Evolutionary conservation across 2,113 vertebrate species (phyloP).

Genomic region (Leiothrix lutea): DNA sequence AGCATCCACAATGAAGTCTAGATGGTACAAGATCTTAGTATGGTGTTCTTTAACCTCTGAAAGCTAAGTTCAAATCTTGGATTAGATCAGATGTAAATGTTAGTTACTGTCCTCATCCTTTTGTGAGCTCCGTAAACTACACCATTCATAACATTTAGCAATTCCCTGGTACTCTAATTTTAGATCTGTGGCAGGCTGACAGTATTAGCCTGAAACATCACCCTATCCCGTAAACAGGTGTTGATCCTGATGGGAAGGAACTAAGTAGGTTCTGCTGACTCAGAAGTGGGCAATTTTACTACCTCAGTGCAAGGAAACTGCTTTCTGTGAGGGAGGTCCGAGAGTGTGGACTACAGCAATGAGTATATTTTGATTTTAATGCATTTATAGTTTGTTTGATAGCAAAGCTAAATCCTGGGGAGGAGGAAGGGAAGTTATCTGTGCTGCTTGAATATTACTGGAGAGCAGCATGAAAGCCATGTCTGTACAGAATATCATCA

Average conservation of each 20-base stretch:
- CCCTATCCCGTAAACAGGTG: conserved; percentile 45
- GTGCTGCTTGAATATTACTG: not conserved
- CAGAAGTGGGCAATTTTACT: conserved; percentile 42
- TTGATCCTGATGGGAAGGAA: conserved; percentile 54
- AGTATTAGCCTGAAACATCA: conserved; percentile 50
- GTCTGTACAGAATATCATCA: not conserved
- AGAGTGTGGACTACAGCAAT: not conserved
- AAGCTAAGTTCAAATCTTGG: conserved; percentile 31
- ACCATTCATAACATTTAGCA: conserved; percentile 67
- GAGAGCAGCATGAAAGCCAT: not conserved
- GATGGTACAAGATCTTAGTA: conserved; percentile 26
- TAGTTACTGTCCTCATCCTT: conserved; percentile 58
- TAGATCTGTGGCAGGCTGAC: conserved; percentile 42
- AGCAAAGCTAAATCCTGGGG: not conserved
- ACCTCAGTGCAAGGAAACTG: not conserved
- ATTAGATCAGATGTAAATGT: conserved; percentile 59
- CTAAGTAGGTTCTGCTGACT: conserved; percentile 63
- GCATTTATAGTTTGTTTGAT: not conserved
- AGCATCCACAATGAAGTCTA: conserved; percentile 26
- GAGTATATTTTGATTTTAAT: not conserved
- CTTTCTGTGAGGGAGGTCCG: not conserved
- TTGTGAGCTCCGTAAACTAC: conserved; percentile 53
- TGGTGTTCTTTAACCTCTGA: conserved; percentile 43
- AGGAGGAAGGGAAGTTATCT: not conserved
- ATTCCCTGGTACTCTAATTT: conserved; percentile 53